Conservation (phyloP, 2,888 invertebrate species). For the Andricus curvator region DNA sequence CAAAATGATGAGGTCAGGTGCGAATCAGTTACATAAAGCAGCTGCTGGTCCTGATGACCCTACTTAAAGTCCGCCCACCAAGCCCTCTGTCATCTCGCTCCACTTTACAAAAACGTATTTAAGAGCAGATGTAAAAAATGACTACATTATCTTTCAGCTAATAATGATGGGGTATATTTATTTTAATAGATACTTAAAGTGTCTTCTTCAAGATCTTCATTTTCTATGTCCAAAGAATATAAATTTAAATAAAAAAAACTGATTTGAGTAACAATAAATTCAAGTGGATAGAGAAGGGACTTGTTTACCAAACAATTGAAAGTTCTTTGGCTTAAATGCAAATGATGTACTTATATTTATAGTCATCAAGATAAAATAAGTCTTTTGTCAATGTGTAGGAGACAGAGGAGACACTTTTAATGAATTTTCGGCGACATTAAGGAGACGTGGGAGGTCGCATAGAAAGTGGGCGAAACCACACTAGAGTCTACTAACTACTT, state of each 20-base stretch:
- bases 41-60: slow-evolving; percentile 16
- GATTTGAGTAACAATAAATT: background rate
- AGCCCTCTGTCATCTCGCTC: slow-evolving; percentile 9
- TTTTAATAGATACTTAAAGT: background rate
- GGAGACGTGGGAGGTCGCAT: slow-evolving; percentile 21
- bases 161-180: background rate
- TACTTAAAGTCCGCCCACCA: background rate
- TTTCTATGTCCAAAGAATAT: background rate
- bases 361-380: background rate
- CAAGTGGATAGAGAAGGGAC: background rate
- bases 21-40: slow-evolving; percentile 34
- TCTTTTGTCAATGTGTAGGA: background rate
- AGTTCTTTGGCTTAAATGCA: background rate
- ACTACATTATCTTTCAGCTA: background rate
- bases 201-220: background rate
- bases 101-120: background rate
- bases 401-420: background rate
- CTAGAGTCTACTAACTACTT: slow-evolving; percentile 1
- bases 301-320: slow-evolving; percentile 2
- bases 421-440: slow-evolving; percentile 16
- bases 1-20: slow-evolving; percentile 24
- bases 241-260: background rate
- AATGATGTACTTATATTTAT: background rate
- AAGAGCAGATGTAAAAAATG: background rate
- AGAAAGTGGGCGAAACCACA: slow-evolving; percentile 17